These are phyloP conservation scores for Ptychochromis oligacanthus DNA, from an alignment of 2,113 vertebrate species.

Conservation along the genomic window DNA sequence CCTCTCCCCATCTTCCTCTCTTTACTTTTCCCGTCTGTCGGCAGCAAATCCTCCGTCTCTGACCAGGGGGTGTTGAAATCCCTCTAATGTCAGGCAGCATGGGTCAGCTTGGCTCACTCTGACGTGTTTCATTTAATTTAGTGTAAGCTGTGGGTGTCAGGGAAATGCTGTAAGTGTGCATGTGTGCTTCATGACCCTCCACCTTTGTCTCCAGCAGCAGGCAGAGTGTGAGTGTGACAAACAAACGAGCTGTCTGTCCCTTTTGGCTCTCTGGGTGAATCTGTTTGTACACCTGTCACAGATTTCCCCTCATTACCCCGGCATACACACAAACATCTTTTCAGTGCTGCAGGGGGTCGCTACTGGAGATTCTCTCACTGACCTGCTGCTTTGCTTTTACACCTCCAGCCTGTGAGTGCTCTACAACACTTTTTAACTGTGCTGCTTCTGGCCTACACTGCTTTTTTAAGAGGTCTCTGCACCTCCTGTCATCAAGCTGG, in stretches of 20 bases:
- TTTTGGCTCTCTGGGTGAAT: slow-evolving; percentile 43
- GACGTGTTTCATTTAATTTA: slow-evolving; percentile 28
- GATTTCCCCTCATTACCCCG: slow-evolving; percentile 16
- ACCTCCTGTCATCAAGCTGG: not conserved
- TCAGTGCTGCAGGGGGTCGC: slow-evolving; percentile 20
- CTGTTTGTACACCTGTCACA: slow-evolving; percentile 71
- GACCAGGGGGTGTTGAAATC: slow-evolving; percentile 7
- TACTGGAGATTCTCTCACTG: slow-evolving; percentile 10
- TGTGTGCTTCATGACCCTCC: slow-evolving; percentile 33
- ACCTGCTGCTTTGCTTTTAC: slow-evolving; percentile 27
- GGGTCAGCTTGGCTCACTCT: not conserved
- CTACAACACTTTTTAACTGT: not conserved
- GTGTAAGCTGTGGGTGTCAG: slow-evolving; percentile 15
- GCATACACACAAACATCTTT: slow-evolving; percentile 9
- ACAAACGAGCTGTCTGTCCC: slow-evolving; percentile 35
- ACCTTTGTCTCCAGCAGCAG: slow-evolving; percentile 42
- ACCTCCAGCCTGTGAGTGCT: not conserved
- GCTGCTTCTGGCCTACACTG: not conserved
- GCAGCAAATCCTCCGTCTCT: slow-evolving; percentile 27
- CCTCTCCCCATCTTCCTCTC: not conserved
- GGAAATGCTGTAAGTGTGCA: slow-evolving; percentile 18
- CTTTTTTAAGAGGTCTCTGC: not conserved
- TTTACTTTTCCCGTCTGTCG: not conserved
- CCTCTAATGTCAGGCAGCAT: slow-evolving; percentile 20
- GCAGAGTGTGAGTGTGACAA: slow-evolving; percentile 45